Evolutionary conservation across 2,797 vertebrate genomes (phyloP).

Genomic region (Vespertilio murinus): DNA sequence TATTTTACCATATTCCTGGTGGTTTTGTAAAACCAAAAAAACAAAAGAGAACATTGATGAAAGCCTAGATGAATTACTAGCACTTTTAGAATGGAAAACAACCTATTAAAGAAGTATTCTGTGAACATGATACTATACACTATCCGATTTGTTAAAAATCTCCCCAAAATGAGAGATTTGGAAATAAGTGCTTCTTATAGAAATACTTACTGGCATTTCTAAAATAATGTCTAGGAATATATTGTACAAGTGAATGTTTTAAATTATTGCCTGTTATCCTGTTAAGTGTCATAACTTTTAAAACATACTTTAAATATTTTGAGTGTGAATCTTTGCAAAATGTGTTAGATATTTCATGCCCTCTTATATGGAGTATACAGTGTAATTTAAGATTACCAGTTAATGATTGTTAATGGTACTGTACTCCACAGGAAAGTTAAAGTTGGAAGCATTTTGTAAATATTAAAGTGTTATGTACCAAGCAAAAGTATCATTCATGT

Average conservation of each 20-base stretch:
- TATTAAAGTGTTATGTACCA: background rate
- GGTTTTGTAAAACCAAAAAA: background rate
- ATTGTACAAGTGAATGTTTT: background rate
- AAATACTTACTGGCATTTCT: background rate
- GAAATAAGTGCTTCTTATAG: background rate
- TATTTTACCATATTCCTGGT: background rate
- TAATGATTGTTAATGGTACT: too few relatives aligned
- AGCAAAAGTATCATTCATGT: background rate
- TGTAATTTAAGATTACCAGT: background rate
- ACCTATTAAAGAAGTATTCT: background rate
- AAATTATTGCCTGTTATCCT: background rate
- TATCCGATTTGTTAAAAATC: background rate
- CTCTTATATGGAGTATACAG: background rate
- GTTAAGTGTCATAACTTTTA: background rate
- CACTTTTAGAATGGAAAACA: background rate
- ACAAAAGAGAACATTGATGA: background rate
- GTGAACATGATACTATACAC: background rate
- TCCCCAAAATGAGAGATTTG: background rate
- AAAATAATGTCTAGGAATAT: background rate
- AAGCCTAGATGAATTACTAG: background rate
- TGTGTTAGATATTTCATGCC: background rate
- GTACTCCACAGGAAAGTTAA: background rate
- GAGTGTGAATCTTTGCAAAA: background rate
- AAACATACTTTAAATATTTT: background rate
- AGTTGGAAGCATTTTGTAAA: background rate